Evolutionary conservation across 2,888 invertebrate species (phyloP), one percentile per base, ranked within the genome.

Genomic region (Parapristionchus giblindavisi): DNA sequence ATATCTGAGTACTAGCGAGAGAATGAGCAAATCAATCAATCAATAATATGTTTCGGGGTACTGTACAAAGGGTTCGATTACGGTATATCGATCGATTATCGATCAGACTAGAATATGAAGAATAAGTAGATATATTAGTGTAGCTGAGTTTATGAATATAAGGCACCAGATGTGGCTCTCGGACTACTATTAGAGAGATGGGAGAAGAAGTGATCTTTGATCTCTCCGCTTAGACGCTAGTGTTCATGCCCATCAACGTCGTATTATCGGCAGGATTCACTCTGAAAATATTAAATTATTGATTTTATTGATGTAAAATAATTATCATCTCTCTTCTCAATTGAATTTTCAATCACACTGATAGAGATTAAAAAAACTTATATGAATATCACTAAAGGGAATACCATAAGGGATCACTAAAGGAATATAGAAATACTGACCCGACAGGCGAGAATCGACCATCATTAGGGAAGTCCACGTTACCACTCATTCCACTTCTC

Each of bases 391-490:
- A n/a, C n/a, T n/a, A n/a, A n/a, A n/a, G n/a, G n/a, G n/a, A n/a
- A n/a, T n/a, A n/a, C n/a, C 11, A 48, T 14, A 14, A 14, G 48
- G 21, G 48, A 48, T 21, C 14, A 14, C 21, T 48, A 21, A 14
- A 14, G 48, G n/a, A n/a, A n/a, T n/a, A n/a, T n/a, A n/a, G n/a
- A n/a, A n/a, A n/a, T n/a, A 17, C 68, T 21, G 29, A 21, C 56
- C 70, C 70, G 27, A 27, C 11, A 32, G 70, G 70, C 17, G 70
- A 71, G 70, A 71, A 71, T 56, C 70, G 32, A 32, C 70, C 70
- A 56, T 71, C 68, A 5, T 34, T 40, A 27, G 70, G 70, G 40
- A 40, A 71, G 17, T 56, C 56, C 6, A n/a, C 54, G 32, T 51
- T 48, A 14, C 24, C 36, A 38, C 56, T 56, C 8, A 38, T 40